phyloP scores from a whole-genome alignment of 1,140 invertebrate genomes.

The Lanistes nyassanus region DNA sequence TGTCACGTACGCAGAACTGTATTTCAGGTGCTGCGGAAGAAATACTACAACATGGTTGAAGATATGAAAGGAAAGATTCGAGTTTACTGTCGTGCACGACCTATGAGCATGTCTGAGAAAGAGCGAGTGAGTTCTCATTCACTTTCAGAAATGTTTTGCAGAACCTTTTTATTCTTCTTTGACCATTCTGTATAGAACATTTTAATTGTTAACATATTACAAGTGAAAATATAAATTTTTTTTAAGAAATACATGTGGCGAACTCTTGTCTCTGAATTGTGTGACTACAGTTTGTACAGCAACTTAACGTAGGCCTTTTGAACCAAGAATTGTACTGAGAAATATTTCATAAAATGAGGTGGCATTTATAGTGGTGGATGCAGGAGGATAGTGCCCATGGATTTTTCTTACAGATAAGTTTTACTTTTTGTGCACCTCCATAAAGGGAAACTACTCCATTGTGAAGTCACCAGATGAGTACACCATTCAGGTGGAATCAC shows the following conservation, averaged over 20 bases:
- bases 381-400: too few relatives aligned
- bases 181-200: neutral
- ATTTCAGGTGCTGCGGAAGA: slow-evolving; percentile 66
- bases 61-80: slow-evolving; percentile 72
- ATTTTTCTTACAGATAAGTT: too few relatives aligned
- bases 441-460: slow-evolving; percentile 55
- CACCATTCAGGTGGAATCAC: slow-evolving; percentile 43
- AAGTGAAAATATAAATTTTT: too few relatives aligned
- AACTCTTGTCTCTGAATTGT: too few relatives aligned
- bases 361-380: too few relatives aligned
- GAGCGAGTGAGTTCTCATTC: slow-evolving; percentile 45
- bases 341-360: too few relatives aligned
- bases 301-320: too few relatives aligned
- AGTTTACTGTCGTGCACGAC: slow-evolving; percentile 68
- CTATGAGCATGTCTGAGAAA: slow-evolving; percentile 55
- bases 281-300: too few relatives aligned
- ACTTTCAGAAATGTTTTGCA: neutral
- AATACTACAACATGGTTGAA: slow-evolving; percentile 71
- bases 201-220: too few relatives aligned
- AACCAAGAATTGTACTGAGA: too few relatives aligned
- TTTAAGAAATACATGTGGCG: too few relatives aligned
- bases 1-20: neutral
- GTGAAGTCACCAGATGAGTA: slow-evolving; percentile 61
- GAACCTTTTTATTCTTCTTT: slow-evolving; percentile 10
- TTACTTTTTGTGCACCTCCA: too few relatives aligned